These are phyloP conservation scores for Anneissia japonica DNA, from an alignment of 35 echinoderm and acorn worm species.

Conservation along the genomic window DNA sequence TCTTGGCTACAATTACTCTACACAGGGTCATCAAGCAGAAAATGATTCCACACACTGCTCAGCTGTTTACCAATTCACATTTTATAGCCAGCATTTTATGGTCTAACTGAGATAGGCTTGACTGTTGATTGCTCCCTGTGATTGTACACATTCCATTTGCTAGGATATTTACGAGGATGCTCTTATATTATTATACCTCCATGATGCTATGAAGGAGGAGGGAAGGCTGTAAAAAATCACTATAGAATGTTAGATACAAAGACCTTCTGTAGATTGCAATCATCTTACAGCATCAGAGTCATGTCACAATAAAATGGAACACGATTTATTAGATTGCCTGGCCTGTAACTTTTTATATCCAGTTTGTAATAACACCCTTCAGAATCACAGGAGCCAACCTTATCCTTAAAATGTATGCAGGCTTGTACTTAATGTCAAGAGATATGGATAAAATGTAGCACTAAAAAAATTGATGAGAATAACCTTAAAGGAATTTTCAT, in stretches of 20 bases:
- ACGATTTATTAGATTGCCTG: background rate
- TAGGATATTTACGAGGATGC: background rate
- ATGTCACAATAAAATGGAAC: background rate
- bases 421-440: background rate
- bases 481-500: background rate
- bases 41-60: background rate
- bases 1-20: background rate
- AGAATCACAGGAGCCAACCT: background rate
- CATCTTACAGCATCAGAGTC: background rate
- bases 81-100: background rate
- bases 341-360: background rate
- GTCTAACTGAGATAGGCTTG: background rate
- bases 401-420: background rate
- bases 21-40: background rate
- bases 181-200: no score
- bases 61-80: background rate
- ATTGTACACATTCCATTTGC: background rate
- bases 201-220: no score
- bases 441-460: background rate
- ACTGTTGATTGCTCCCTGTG: background rate
- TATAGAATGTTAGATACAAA: no score
- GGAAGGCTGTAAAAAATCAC: background rate
- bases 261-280: no score
- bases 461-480: background rate
- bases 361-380: background rate